These are phyloP conservation scores for Microctenopoma stevenorrisi DNA, from an alignment of 2,797 vertebrate genomes.

Conservation along the genomic window DNA sequence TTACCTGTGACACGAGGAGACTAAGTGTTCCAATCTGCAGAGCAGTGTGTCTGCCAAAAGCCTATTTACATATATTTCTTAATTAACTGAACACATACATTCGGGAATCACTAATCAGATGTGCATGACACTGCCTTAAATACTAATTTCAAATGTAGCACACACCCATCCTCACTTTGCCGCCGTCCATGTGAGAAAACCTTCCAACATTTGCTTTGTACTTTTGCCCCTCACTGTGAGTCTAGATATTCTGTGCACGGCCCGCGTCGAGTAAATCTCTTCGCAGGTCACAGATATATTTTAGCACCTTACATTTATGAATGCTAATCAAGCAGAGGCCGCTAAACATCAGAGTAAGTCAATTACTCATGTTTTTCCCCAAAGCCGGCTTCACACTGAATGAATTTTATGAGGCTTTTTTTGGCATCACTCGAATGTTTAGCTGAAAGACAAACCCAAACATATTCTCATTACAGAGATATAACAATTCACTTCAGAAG, in stretches of 20 bases:
- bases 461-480: constrained; percentile 18
- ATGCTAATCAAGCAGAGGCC: constrained; percentile 50
- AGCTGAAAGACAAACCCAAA: constrained; percentile 23
- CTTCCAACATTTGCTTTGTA: constrained; percentile 20
- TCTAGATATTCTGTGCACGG: constrained; percentile 4
- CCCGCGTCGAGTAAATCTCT: constrained; percentile 6
- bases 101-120: constrained; percentile 38
- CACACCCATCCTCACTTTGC: not conserved
- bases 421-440: constrained; percentile 18
- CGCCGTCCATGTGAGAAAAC: not conserved
- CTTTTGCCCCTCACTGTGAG: not conserved
- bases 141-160: constrained; percentile 27
- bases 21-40: constrained; percentile 47
- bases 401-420: not conserved
- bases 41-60: constrained; percentile 42
- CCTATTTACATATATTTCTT: constrained; percentile 63
- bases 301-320: constrained; percentile 37
- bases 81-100: constrained; percentile 49
- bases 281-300: constrained; percentile 31
- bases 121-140: constrained; percentile 26
- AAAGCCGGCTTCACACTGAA: constrained; percentile 28
- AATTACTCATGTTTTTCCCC: constrained; percentile 47
- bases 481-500: constrained; percentile 25
- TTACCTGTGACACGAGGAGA: constrained; percentile 71
- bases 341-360: constrained; percentile 35